Evolutionary conservation across 2,888 invertebrate genomes (phyloP), one percentile per base, ranked within the genome.

Genomic region (Vanessa cardui): DNA sequence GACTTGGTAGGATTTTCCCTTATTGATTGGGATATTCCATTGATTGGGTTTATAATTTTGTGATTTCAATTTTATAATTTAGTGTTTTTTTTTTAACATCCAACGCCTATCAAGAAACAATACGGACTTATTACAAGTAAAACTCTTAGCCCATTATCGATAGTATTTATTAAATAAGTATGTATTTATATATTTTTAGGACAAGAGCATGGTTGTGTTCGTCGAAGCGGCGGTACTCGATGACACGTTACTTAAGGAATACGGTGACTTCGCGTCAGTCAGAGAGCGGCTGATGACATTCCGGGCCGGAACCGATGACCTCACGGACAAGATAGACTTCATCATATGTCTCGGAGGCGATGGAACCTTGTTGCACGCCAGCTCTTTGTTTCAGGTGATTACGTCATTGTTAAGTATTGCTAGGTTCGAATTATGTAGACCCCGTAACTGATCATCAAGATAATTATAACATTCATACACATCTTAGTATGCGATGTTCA

Each of bases 311-410:
- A 97, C 97, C 62, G 98, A 99, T 86, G 98, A 98, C 89, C 94
- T 99, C 69, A 98, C 98, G 16, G 98, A 98, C 89, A 97, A 98
- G 87, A 98, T 99, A 74, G 99, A 99, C 91, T 98, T 99, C 84
- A 98, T 99, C 78, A 96, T 99, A 69, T 99, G 99, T 82, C 93
- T 99, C 58, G 99, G 99, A 0, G 99, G 99, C 15, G 99, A 99
- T 86, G 99, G 99, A n/a, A 99, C 99, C 0, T 92, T 99, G 20
- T 90, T 99, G 15, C 98, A 99, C 83, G 99, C 99, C 63, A 98
- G 98, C 80, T 95, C 98, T 58, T 92, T 99, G 58, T 99, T 99
- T 83, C 97, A 93, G 86, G 93, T 92, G 26, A 73, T 64, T 39
- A 18, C 60, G n/a, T 59, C 1, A 44, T 20, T 3, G 26, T 26